Conservation (phyloP, 2,888 invertebrate species). For the Platyscelio sp. region DNA sequence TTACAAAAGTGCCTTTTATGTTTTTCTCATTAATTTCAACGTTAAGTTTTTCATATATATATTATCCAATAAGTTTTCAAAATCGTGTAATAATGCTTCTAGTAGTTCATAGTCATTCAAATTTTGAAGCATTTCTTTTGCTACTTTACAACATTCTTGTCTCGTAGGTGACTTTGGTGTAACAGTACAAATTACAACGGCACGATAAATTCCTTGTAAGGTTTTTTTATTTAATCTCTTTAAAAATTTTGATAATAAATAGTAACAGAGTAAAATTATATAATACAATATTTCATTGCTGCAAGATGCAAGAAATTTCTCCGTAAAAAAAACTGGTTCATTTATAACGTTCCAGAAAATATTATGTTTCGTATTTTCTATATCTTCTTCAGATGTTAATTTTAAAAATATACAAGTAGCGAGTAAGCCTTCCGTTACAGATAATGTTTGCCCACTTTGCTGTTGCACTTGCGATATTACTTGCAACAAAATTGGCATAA, state of each 20-base stretch:
- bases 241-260: conserved; percentile 90
- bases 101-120: conserved; percentile 88
- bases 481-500: conserved; percentile 89
- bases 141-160: conserved; percentile 87
- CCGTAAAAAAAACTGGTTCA: conserved; percentile 93
- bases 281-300: conserved; percentile 90
- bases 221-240: conserved; percentile 89
- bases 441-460: conserved; percentile 90
- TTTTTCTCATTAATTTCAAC: too few relatives aligned
- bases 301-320: conserved; percentile 91
- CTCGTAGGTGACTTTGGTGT: conserved; percentile 89
- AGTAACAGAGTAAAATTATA: conserved; percentile 91
- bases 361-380: conserved; percentile 86
- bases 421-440: conserved; percentile 90
- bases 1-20: too few relatives aligned
- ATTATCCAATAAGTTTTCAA: conserved; percentile 89
- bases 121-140: conserved; percentile 88
- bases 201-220: conserved; percentile 89
- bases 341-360: conserved; percentile 91
- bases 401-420: conserved; percentile 90
- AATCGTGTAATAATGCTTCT: conserved; percentile 88
- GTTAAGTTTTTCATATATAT: too few relatives aligned
- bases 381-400: conserved; percentile 86
- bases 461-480: conserved; percentile 91
- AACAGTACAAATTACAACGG: conserved; percentile 90